Evolutionary conservation across 2,888 invertebrate species (phyloP).

Genomic region (Heteromurus nitidus): DNA sequence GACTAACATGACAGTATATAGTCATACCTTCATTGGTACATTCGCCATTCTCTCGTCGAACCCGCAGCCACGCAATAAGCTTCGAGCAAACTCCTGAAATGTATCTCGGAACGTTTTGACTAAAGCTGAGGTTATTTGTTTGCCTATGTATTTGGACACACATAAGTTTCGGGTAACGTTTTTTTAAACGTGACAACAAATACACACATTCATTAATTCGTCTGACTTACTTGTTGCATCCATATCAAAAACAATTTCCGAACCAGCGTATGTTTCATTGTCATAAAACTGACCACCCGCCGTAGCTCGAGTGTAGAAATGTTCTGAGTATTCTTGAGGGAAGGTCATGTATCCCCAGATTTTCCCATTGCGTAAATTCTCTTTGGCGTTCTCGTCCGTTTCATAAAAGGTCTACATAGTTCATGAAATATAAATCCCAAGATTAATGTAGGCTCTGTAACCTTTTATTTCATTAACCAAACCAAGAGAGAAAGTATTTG

Average conservation of each 20-base stretch:
- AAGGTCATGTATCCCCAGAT: conserved; percentile 63
- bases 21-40: conserved; percentile 36
- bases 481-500: too few species aligned
- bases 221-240: conserved; percentile 58
- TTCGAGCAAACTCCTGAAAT: conserved; percentile 44
- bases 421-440: not conserved
- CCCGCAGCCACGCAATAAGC: conserved; percentile 46
- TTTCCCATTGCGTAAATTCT: conserved; percentile 27
- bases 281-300: conserved; percentile 15
- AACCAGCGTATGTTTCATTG: conserved; percentile 55
- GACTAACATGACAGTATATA: too few species aligned
- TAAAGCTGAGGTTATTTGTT: conserved; percentile 61
- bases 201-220: not conserved
- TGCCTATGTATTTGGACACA: too few species aligned
- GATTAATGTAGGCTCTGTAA: too few species aligned
- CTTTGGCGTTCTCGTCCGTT: conserved; percentile 50
- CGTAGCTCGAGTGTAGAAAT: conserved; percentile 29
- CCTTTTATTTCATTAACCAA: too few species aligned
- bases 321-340: conserved; percentile 32
- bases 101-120: conserved; percentile 37
- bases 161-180: too few species aligned
- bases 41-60: conserved; percentile 43
- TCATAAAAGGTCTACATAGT: conserved; percentile 18
- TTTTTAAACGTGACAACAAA: too few species aligned
- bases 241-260: conserved; percentile 49